Evolutionary conservation across 2,797 vertebrate species (phyloP).

Genomic region (Emys orbicularis): DNA sequence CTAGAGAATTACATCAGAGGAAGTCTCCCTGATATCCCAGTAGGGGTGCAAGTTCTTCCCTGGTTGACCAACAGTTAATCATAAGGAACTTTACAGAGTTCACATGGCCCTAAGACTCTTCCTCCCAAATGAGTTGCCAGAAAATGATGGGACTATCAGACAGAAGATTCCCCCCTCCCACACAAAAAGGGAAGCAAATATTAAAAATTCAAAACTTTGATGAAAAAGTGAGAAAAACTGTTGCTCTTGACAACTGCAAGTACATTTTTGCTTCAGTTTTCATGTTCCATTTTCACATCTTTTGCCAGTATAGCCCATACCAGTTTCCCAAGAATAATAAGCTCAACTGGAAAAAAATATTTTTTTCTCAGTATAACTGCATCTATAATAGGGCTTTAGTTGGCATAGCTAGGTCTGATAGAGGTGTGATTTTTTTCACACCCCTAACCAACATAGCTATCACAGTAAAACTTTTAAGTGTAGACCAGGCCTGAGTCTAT

Average conservation of each 20-base stretch:
- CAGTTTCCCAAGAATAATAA: not conserved
- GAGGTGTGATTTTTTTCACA: no score
- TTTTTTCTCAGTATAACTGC: not conserved
- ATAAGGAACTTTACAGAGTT: not conserved
- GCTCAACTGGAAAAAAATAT: not conserved
- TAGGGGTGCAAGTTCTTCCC: not conserved
- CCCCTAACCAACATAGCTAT: not conserved
- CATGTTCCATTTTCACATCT: not conserved
- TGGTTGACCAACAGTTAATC: not conserved
- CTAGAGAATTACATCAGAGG: not conserved
- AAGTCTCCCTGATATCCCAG: rapidly evolving
- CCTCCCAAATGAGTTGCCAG: not conserved
- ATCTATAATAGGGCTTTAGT: no score
- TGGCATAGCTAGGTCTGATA: no score
- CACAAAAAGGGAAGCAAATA: no score
- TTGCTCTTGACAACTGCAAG: not conserved
- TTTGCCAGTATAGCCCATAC: not conserved
- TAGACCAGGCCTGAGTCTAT: not conserved
- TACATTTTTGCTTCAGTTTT: not conserved
- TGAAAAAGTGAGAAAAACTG: not conserved
- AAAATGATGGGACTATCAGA: no score
- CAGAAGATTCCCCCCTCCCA: no score
- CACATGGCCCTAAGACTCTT: not conserved
- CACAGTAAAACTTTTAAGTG: not conserved
- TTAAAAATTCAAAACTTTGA: not conserved